phyloP scores from a whole-genome alignment of 92 coral and sea anemone species.

The Zoanthus sansibaricus region DNA sequence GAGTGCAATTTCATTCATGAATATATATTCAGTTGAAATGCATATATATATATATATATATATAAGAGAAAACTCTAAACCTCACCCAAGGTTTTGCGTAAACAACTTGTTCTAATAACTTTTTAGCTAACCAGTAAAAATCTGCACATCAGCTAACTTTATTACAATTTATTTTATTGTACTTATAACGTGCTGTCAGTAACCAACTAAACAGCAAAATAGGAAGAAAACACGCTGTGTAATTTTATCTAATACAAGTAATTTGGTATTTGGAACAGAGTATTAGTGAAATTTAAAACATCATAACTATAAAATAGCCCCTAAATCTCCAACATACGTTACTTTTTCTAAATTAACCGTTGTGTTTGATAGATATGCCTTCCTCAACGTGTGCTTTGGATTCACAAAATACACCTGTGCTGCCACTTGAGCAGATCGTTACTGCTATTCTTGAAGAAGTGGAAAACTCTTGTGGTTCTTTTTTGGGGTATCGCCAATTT shows the following conservation, averaged over 20 bases:
- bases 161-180: background rate
- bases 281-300: background rate
- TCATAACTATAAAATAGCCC: background rate
- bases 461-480: slow-evolving; percentile 50
- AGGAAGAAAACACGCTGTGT: background rate
- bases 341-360: background rate
- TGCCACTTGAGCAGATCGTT: background rate
- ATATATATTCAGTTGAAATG: background rate
- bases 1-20: background rate
- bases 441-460: slow-evolving; percentile 52
- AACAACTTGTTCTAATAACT: background rate
- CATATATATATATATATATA: background rate
- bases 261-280: background rate
- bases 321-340: background rate
- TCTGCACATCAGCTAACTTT: background rate
- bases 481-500: slow-evolving; percentile 59
- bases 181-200: background rate
- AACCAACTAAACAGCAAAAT: background rate
- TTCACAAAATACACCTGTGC: background rate
- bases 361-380: background rate
- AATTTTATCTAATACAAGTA: background rate
- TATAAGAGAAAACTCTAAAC: background rate
- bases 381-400: background rate
- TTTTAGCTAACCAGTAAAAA: background rate
- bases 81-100: background rate